phyloP scores from a whole-genome alignment of 2,113 vertebrate genomes.

The Hypanus sabinus region DNA sequence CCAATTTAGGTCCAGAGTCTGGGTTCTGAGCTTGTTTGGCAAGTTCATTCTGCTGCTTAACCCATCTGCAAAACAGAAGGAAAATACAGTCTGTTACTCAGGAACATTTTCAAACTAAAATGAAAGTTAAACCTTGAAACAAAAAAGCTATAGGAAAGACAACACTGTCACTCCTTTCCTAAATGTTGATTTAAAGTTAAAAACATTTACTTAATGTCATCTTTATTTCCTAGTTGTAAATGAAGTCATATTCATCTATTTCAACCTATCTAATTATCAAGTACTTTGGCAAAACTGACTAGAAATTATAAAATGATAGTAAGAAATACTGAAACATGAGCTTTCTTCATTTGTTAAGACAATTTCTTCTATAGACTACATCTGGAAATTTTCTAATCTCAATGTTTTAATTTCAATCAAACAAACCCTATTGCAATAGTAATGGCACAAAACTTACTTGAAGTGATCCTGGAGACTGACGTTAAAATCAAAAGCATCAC shows the following conservation, averaged over 20 bases:
- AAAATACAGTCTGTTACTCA: not conserved
- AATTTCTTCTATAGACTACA: not conserved
- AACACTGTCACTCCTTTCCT: not conserved
- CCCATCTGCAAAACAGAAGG: slow-evolving; percentile 65
- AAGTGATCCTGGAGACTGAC: slow-evolving; percentile 95
- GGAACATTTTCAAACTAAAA: not conserved
- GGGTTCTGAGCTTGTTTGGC: slow-evolving; percentile 66
- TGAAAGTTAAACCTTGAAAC: not conserved
- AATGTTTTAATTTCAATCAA: not conserved
- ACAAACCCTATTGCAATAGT: not conserved
- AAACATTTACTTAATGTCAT: not conserved
- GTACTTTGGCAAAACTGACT: not conserved
- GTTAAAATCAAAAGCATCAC: slow-evolving; percentile 95
- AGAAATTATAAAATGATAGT: not conserved
- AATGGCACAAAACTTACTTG: slow-evolving; percentile 68
- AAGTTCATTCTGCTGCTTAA: slow-evolving; percentile 83
- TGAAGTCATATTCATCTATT: not conserved
- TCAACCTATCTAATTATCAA: not conserved
- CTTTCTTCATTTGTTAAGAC: not conserved
- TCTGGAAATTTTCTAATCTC: not conserved
- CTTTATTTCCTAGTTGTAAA: too few relatives aligned
- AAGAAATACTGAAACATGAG: not conserved
- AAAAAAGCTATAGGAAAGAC: not conserved
- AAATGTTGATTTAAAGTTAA: not conserved
- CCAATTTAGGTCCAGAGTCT: slow-evolving; percentile 69